These are phyloP conservation scores for Alca torda DNA, from an alignment of 2,797 vertebrate species.

Conservation along the genomic window DNA sequence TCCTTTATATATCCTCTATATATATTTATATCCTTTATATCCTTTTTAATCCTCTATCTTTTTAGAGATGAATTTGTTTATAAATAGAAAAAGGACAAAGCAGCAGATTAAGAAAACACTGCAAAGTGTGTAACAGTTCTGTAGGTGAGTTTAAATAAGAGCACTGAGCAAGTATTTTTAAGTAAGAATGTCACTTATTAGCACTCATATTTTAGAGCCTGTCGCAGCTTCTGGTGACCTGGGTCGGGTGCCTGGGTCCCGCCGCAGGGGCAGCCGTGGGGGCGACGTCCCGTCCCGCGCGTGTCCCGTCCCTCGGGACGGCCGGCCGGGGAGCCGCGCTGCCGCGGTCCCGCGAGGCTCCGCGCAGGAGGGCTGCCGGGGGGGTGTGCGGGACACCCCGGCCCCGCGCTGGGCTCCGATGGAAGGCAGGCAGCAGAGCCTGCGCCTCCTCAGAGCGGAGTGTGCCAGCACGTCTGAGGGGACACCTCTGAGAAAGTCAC, in stretches of 20 bases:
- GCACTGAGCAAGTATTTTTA: neutral
- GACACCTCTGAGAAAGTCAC: neutral
- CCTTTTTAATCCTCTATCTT: neutral
- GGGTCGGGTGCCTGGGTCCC: neutral
- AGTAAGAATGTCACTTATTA: neutral
- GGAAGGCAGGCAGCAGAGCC: neutral
- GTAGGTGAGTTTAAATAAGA: neutral
- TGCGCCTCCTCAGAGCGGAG: fast-evolving
- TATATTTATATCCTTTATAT: neutral
- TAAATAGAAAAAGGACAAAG: neutral
- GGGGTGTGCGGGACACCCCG: neutral
- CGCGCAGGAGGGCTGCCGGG: too few species aligned
- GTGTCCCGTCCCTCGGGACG: fast-evolving
- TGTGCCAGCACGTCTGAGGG: fast-evolving
- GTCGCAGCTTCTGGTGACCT: neutral
- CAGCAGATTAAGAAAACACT: neutral
- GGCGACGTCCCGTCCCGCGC: too few species aligned
- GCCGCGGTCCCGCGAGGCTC: too few species aligned
- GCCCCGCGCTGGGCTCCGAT: neutral
- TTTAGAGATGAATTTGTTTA: neutral
- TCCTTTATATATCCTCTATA: neutral
- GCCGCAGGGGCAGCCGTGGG: neutral
- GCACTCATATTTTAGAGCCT: neutral
- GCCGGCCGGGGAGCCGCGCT: neutral
- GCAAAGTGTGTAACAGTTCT: neutral